Base-by-base conservation (phyloP, 53 echinoderm and acorn worm genomes). In the Paracentrotus lividus region DNA sequence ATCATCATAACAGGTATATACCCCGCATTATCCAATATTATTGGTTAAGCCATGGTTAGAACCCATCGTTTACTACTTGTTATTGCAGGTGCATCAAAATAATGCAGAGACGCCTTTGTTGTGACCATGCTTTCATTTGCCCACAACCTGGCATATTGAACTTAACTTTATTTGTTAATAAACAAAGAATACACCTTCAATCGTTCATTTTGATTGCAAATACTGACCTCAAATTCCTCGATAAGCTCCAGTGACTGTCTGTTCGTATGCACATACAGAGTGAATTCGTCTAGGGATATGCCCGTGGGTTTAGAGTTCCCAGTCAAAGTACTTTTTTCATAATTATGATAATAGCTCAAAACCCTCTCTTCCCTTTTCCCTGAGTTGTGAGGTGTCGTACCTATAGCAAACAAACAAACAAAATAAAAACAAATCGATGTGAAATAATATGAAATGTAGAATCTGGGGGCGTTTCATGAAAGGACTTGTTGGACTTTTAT, bases 211-310 rank as follows among this genome's bases (percentile, higher is more conserved):
- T 44, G 78, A 42, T 21, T 77, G 78, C 43, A 7, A 1, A n/a
- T n/a, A 85, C 85, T 85, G 32, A 91, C 91, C 91, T 91, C 75
- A 34, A 91, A 91, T 91, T 91, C 91, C 40, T 69, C 55, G 33
- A 75, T 53, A 26, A 91, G 76, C 38, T 75, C 91, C 34, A 52
- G 2, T 14, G 91, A 75, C 33, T 91, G 91, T 31, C 91, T 69
- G 76, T 91, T 91, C 16, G 21, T 31, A 29, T 91, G 91, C 21
- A 91, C 91, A 31, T 75, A 91, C 32, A 3, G 18, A 31, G 77
- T 72, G 76, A 49, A 91, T 9, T 91, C 91, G 8, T 44, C 91
- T 24, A 91, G 32, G 15, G 91, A 53, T 21, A 91, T 91, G 20
- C 91, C 91, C 8, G 75, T 29, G 32, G 91, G 90, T 9, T 16